These are phyloP conservation scores for Synanthedon vespiformis DNA, from an alignment of 2,888 invertebrate species.

Conservation along the genomic window DNA sequence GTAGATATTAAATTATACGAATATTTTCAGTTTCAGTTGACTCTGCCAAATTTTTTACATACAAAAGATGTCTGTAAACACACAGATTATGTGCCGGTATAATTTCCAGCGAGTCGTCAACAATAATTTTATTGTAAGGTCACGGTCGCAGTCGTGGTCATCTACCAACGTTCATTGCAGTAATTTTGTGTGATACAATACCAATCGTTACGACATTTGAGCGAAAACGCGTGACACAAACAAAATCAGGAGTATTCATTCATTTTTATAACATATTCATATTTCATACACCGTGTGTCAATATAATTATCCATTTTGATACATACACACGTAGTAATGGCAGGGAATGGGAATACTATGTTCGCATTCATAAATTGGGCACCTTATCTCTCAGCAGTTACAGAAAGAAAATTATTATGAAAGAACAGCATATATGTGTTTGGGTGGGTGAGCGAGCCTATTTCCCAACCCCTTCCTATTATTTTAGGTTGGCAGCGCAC, in stretches of 20 bases:
- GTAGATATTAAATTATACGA: neutral
- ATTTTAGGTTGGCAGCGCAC: neutral
- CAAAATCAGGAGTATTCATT: neutral
- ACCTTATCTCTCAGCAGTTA: too few relatives aligned
- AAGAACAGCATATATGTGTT: too few relatives aligned
- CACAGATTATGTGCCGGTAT: conserved; percentile 1
- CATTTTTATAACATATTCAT: neutral
- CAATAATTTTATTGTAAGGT: conserved; percentile 3
- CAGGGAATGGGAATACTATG: too few relatives aligned
- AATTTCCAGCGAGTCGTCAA: conserved; percentile 5
- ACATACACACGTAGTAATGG: neutral
- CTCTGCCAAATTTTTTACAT: neutral
- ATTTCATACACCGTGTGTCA: neutral
- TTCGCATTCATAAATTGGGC: too few relatives aligned
- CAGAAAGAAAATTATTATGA: too few relatives aligned
- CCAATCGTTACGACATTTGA: neutral
- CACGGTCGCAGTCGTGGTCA: conserved; percentile 3
- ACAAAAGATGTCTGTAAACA: neutral
- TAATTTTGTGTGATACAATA: neutral
- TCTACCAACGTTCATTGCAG: neutral
- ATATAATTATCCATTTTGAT: neutral
- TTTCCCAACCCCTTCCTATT: neutral
- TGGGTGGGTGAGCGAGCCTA: too few relatives aligned
- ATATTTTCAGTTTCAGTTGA: neutral
- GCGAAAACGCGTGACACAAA: neutral